These are phyloP conservation scores for Halictus ligatus DNA, from an alignment of 2,888 invertebrate genomes.

Conservation along the genomic window DNA sequence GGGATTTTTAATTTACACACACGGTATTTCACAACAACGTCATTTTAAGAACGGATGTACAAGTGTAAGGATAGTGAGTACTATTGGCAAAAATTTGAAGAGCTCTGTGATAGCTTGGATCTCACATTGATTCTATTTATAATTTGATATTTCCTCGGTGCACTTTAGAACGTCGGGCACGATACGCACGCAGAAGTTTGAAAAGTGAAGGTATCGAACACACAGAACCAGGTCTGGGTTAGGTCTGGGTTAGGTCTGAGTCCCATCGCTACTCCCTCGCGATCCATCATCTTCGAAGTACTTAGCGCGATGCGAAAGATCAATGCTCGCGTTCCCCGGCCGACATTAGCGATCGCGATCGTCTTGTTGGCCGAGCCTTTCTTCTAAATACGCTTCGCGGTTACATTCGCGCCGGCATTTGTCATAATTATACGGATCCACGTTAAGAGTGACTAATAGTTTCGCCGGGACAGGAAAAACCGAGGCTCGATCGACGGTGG, in stretches of 20 bases:
- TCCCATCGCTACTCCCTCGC: constrained; percentile 1
- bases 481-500: constrained; percentile 12
- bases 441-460: constrained; percentile 42
- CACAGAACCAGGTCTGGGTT: background rate
- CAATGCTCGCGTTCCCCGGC: constrained; percentile 4
- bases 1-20: too few species aligned
- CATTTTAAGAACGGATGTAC: too few species aligned
- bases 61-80: too few species aligned
- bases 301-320: constrained; percentile 29
- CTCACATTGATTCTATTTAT: background rate
- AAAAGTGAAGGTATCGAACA: background rate
- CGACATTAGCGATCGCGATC: constrained; percentile 24
- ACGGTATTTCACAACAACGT: too few species aligned
- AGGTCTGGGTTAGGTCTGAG: background rate
- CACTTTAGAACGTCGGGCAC: background rate
- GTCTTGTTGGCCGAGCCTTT: constrained; percentile 26
- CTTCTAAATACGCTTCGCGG: constrained; percentile 33
- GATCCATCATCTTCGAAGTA: constrained; percentile 41
- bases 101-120: too few species aligned
- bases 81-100: too few species aligned
- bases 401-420: constrained; percentile 40
- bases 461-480: constrained; percentile 6
- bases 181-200: background rate
- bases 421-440: constrained; percentile 37
- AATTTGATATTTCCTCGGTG: background rate